Percentiles rank a stretch among this genome's conserved stretches.
phyloP scores from a whole-genome alignment of 1,140 invertebrate species.

The Ceratosolen fusciceps region DNA sequence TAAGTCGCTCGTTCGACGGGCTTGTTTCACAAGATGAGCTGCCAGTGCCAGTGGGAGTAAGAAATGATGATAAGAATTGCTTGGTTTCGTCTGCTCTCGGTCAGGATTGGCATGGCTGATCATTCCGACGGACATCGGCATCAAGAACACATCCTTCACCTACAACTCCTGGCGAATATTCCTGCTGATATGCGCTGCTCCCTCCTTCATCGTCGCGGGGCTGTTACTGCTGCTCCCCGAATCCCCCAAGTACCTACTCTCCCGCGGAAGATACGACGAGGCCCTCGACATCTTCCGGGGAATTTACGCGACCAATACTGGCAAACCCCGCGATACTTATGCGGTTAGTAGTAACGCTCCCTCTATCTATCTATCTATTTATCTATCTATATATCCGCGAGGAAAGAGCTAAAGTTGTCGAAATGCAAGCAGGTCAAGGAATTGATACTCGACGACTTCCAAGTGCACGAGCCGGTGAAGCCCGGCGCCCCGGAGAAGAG shows the following conservation, averaged over 20 bases:
- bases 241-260: conserved; percentile 90
- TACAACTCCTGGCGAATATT: conserved; percentile 95
- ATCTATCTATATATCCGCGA: background rate
- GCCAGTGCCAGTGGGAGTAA: too few relatives aligned
- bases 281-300: conserved; percentile 84
- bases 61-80: too few relatives aligned
- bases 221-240: conserved; percentile 90
- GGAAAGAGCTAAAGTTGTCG: too few relatives aligned
- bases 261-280: conserved; percentile 82
- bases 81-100: too few relatives aligned
- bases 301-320: conserved; percentile 86
- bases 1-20: conserved; percentile 55
- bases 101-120: conserved; percentile 89
- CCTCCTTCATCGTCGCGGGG: conserved; percentile 87
- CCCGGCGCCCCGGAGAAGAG: conserved; percentile 44
- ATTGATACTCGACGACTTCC: conserved; percentile 78
- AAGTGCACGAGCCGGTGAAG: conserved; percentile 73
- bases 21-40: background rate
- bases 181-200: conserved; percentile 86
- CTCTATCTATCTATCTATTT: background rate
- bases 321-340: conserved; percentile 80
- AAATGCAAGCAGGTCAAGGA: conserved; percentile 76
- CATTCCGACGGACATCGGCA: conserved; percentile 84
- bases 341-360: conserved; percentile 69
- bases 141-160: conserved; percentile 76